A percentile compares a stretch with the other conserved stretches of the same genome.
These are phyloP conservation scores for Melinaea marsaeus DNA, from an alignment of 2,888 invertebrate genomes.

Conservation along the genomic window DNA sequence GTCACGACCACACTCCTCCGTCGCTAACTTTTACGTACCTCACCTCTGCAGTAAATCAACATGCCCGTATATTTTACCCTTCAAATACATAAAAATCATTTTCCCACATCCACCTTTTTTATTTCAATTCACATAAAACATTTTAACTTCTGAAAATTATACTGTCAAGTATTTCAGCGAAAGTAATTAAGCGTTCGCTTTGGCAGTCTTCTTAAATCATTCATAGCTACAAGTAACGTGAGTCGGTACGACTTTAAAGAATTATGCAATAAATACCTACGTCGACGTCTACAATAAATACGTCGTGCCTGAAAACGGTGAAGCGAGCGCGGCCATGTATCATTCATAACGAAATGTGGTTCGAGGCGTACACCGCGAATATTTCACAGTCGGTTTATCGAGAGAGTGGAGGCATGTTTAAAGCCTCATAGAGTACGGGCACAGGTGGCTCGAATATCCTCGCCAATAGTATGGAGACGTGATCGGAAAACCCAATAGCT, in stretches of 20 bases:
- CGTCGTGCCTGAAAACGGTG: no score
- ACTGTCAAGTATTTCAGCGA: not conserved
- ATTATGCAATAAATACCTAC: slow-evolving; percentile 57
- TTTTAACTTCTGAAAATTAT: not conserved
- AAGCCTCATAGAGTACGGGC: no score
- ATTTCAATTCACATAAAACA: not conserved
- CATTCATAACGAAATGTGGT: slow-evolving; percentile 73
- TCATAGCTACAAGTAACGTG: slow-evolving; percentile 29
- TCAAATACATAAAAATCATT: not conserved
- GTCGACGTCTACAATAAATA: no score
- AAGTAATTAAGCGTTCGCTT: slow-evolving; percentile 41
- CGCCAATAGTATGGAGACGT: slow-evolving; percentile 48
- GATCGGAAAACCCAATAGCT: slow-evolving; percentile 70
- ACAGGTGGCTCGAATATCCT: no score
- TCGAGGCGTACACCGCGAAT: slow-evolving; percentile 62
- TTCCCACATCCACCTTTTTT: not conserved
- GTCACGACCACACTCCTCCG: slow-evolving; percentile 61
- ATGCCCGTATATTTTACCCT: not conserved
- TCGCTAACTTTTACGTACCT: slow-evolving; percentile 36
- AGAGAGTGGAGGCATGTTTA: slow-evolving; percentile 69
- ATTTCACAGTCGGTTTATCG: slow-evolving; percentile 75
- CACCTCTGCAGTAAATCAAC: slow-evolving; percentile 3
- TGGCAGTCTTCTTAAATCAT: slow-evolving; percentile 3
- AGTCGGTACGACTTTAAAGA: slow-evolving; percentile 40
- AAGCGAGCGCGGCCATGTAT: slow-evolving; percentile 61